A percentile compares a stretch with the other conserved stretches of the same genome.
phyloP scores from a whole-genome alignment of 2,888 invertebrate species.

The Cremastobaeus sp. region DNA sequence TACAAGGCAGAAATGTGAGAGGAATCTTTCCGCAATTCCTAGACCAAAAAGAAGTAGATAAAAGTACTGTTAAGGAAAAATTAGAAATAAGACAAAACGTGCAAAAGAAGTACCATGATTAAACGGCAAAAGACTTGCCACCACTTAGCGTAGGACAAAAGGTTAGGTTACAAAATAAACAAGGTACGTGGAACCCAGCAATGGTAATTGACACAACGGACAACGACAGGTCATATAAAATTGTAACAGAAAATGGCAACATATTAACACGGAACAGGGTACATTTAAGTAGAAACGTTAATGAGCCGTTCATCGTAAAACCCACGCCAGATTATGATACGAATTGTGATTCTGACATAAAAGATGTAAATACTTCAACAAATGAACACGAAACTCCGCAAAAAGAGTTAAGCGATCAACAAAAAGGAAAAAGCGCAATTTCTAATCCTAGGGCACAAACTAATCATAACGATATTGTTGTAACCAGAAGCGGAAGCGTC shows the following conservation, averaged over 20 bases:
- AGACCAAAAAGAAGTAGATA: not conserved
- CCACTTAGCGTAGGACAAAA: conserved; percentile 22
- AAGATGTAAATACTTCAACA: not conserved
- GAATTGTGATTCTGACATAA: not conserved
- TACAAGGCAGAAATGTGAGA: conserved; percentile 21
- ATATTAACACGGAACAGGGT: conserved; percentile 35
- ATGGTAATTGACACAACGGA: conserved; percentile 2
- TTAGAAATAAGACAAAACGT: conserved; percentile 15
- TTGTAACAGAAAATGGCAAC: conserved; percentile 29
- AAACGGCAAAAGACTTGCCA: conserved; percentile 28
- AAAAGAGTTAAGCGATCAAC: not conserved
- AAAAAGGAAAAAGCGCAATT: too few species aligned
- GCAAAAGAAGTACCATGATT: conserved; percentile 36
- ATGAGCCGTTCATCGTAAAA: conserved; percentile 1
- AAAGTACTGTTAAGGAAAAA: not conserved
- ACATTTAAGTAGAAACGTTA: conserved; percentile 6
- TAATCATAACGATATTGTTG: not conserved
- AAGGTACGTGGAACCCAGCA: conserved; percentile 38
- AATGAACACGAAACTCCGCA: not conserved
- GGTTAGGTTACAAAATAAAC: conserved; percentile 31
- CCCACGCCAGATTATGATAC: not conserved
- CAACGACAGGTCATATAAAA: conserved; percentile 34
- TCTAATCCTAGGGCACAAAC: too few species aligned
- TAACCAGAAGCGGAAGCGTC: conserved; percentile 1
- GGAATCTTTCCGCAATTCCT: conserved; percentile 35